These are phyloP conservation scores for Tanaodytes sp. DNA, from an alignment of 2,888 invertebrate species.

Conservation along the genomic window DNA sequence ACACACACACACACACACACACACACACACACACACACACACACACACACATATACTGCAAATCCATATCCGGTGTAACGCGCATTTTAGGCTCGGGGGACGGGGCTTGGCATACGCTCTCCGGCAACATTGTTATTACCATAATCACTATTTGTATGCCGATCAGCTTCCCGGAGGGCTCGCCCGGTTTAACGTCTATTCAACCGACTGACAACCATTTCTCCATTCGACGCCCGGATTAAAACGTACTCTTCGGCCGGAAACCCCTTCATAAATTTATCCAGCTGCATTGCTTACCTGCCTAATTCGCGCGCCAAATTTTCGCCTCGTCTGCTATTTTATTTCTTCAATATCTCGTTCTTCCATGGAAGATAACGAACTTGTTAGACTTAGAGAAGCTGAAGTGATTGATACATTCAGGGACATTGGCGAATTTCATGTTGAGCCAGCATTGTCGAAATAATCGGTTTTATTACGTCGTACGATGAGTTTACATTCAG, in stretches of 20 bases:
- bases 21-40: no score
- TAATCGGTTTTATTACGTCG: no score
- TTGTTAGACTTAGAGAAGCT: no score
- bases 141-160: constrained; percentile 59
- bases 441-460: no score
- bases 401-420: no score
- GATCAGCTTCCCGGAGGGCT: constrained; percentile 51
- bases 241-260: constrained; percentile 46
- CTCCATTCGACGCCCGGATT: constrained; percentile 20
- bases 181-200: constrained; percentile 44
- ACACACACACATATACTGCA: no score
- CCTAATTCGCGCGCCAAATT: constrained; percentile 15
- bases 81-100: constrained; percentile 44
- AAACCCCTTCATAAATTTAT: constrained; percentile 12
- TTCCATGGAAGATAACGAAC: no score
- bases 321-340: constrained; percentile 1
- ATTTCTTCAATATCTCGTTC: not conserved
- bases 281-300: constrained; percentile 31
- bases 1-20: no score
- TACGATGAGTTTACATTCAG: no score
- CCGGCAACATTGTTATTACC: constrained; percentile 56
- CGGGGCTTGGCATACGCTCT: constrained; percentile 7
- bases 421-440: no score
- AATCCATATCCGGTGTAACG: constrained; percentile 61
- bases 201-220: constrained; percentile 30